These are phyloP conservation scores for Pelodiscus sinensis DNA, from an alignment of 2,113 vertebrate species.

Conservation along the genomic window DNA sequence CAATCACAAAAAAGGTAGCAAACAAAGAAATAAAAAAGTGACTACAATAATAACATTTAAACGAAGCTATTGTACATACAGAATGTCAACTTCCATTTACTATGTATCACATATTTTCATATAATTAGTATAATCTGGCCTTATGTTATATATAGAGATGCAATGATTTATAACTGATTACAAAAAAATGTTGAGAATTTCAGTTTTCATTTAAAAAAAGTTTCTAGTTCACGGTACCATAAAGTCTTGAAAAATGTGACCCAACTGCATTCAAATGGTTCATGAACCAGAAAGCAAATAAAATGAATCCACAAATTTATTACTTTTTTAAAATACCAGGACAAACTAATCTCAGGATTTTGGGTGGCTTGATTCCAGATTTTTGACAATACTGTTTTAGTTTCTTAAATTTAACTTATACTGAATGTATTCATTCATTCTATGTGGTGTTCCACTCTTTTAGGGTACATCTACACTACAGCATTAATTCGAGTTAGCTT, in stretches of 20 bases:
- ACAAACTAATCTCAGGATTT: not conserved
- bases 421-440: slow-evolving; percentile 19
- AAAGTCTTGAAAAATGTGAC: not conserved
- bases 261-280: not conserved
- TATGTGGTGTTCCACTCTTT: not conserved
- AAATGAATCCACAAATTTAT: not conserved
- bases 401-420: not conserved
- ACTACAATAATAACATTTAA: not conserved
- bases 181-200: not conserved
- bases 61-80: not conserved
- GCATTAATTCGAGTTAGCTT: too few relatives aligned
- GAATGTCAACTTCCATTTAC: not conserved
- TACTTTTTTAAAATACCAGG: not conserved
- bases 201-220: not conserved
- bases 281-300: not conserved
- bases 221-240: not conserved
- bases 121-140: not conserved
- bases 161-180: not conserved
- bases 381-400: not conserved
- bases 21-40: not conserved
- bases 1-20: not conserved
- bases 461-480: not conserved
- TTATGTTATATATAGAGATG: not conserved
- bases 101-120: not conserved
- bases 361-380: not conserved